Conservation (phyloP, 1,140 invertebrate genomes). For the Brachionus angularis region DNA sequence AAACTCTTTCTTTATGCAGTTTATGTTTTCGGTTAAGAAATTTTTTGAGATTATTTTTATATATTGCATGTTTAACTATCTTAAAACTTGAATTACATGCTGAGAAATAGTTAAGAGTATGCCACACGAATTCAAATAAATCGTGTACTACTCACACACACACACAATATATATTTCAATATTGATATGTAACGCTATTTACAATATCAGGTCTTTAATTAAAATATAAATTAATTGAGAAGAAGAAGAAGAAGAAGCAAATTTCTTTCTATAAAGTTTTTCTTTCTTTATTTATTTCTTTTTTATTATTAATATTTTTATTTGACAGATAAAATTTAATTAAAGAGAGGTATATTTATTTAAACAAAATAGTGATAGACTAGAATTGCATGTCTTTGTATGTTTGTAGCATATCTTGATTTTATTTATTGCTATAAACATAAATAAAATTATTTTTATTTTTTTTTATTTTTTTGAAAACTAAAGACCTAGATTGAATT, state of each 20-base stretch:
- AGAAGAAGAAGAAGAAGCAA: too few relatives aligned
- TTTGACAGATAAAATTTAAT: background rate
- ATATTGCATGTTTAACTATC: slow-evolving; percentile 27
- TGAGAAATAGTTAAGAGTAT: background rate
- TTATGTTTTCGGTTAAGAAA: background rate
- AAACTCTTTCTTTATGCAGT: too few relatives aligned
- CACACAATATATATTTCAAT: background rate
- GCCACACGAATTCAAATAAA: background rate
- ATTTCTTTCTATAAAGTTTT: too few relatives aligned
- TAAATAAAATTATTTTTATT: too few relatives aligned
- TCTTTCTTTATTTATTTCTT: too few relatives aligned
- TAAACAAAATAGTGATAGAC: background rate
- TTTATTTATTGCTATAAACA: too few relatives aligned
- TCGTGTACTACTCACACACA: background rate
- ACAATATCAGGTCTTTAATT: background rate
- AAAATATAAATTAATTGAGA: background rate
- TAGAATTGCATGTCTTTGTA: background rate
- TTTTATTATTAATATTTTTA: background rate
- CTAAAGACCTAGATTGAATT: too few relatives aligned
- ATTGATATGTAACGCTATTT: background rate
- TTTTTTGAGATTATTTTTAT: background rate
- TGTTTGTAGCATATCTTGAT: too few relatives aligned
- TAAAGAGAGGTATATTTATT: background rate
- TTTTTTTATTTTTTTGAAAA: too few relatives aligned
- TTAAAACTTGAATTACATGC: slow-evolving; percentile 9